Conservation (phyloP, 2,113 vertebrate genomes). For the Orthonyx spaldingii region DNA sequence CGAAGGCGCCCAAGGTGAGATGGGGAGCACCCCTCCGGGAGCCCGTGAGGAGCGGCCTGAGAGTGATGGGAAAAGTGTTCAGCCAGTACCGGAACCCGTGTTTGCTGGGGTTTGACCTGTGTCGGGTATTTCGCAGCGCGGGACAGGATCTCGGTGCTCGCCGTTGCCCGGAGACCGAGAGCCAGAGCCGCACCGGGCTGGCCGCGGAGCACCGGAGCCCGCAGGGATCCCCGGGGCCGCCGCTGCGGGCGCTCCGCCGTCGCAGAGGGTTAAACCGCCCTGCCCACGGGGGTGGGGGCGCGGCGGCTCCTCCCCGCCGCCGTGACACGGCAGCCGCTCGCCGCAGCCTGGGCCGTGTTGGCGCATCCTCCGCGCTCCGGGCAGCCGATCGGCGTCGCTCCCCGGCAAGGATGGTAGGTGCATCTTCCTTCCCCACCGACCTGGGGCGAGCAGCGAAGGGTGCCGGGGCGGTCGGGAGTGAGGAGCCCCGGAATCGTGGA, state of each 20-base stretch:
- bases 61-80: accelerated
- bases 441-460: background rate
- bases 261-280: background rate
- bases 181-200: background rate
- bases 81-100: accelerated
- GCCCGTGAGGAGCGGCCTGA: background rate
- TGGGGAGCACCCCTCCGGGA: background rate
- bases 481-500: background rate
- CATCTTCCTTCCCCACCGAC: background rate
- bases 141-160: background rate
- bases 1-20: background rate
- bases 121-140: background rate
- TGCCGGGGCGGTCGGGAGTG: background rate
- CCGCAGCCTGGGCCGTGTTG: slow-evolving; percentile 6
- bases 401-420: background rate
- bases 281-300: background rate
- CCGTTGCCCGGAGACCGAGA: background rate
- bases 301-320: slow-evolving; percentile 34
- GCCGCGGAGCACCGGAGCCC: background rate
- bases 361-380: background rate
- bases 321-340: slow-evolving; percentile 23
- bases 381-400: background rate
- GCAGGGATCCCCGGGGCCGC: background rate
- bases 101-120: background rate
- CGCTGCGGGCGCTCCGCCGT: background rate